Percentiles rank a stretch among this genome's conserved stretches.
Conservation (phyloP, 2,113 vertebrate genomes). For the Zapus hudsonius region DNA sequence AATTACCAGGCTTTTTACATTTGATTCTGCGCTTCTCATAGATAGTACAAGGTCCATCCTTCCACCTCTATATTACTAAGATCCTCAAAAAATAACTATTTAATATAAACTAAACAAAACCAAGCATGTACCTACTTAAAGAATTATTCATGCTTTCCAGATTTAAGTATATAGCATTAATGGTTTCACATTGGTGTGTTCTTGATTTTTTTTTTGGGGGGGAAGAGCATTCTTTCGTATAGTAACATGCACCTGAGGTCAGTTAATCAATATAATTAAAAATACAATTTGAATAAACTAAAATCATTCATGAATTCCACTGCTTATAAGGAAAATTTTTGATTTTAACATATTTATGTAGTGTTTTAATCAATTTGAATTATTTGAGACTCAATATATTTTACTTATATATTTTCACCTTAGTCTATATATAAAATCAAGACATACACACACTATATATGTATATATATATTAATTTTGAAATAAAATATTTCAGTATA, state of each 20-base stretch:
- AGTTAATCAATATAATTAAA: no score
- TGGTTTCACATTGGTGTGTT: neutral
- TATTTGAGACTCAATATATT: neutral
- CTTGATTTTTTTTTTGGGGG: slow-evolving; percentile 4
- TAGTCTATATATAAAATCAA: no score
- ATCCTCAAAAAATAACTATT: neutral
- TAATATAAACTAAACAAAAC: neutral
- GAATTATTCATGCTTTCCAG: no score
- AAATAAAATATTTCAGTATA: no score
- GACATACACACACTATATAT: no score
- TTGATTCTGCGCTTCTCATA: neutral
- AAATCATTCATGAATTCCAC: neutral
- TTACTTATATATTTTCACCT: no score
- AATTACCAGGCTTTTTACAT: neutral
- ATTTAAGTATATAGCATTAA: no score
- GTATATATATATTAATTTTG: no score
- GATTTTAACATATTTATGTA: neutral
- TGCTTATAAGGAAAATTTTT: neutral
- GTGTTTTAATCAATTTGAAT: neutral
- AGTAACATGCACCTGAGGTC: neutral
- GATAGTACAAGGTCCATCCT: neutral
- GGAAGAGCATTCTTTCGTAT: neutral
- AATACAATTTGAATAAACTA: neutral
- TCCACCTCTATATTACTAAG: neutral
- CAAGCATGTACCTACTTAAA: neutral